Base-by-base conservation (phyloP, 1,140 invertebrate species). In the Trachymyrmex cornetzi region DNA sequence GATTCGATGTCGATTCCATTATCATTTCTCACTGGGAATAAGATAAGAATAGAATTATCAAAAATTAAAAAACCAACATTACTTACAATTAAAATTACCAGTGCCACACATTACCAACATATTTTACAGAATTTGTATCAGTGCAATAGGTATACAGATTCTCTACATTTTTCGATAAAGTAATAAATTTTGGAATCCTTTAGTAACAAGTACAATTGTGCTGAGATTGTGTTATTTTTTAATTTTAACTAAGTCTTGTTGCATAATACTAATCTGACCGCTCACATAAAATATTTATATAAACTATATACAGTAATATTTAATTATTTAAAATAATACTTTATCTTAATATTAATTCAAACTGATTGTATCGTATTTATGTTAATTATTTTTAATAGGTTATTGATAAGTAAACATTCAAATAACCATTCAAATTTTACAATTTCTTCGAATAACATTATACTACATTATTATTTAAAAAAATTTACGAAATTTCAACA, bases 231-330 rank as follows among this genome's bases (percentile, higher is more conserved):
- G 61, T 74, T 82, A 34, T 4, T 19, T 1, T 9, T 48, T 50
- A 63, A 67, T 48, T 24, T 87, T n/a, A 0, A n/a, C 7, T 19
- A 90, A 16, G 2, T 63, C n/a, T 34, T 77, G 74, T 12, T 86
- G 87, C 57, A 89, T 61, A n/a, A 90, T 88, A 12, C 89, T 86
- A 1, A 90, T 63, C 30, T 89, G 86, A 16, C 69, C 87, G 4
- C 80, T 89, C 9, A 85, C 24, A 48, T 90, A 88, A 61, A 90
- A 24, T 77, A 88, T n/a, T 81, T 90, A 38, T 19, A 63, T 14
- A 27, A 57, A 9, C n/a, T 63, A 16, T 63, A 16, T 27, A 63
- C 16, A 27, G 7, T 63, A 63, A 63, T 63, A 63, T 30, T 14
- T 66, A 22, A 38, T 38, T 38, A 38, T 55, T 1, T 57, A 12